Evolutionary conservation across 2,888 invertebrate species (phyloP).

Genomic region (Epsilonema sp.): DNA sequence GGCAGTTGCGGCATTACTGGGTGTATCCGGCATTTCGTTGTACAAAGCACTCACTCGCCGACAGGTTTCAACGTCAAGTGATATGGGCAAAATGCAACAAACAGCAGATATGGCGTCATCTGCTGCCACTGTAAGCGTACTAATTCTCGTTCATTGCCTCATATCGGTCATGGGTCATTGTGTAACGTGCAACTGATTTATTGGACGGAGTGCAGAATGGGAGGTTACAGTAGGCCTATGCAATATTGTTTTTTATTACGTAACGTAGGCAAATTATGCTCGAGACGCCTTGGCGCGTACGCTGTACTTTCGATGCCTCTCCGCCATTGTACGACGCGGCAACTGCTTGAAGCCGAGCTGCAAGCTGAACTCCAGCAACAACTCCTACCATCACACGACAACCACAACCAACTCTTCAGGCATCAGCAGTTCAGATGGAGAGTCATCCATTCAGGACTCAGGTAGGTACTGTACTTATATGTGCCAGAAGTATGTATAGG

Average conservation of each 20-base stretch:
- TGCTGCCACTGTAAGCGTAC: too few species aligned
- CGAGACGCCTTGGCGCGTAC: slow-evolving; percentile 73
- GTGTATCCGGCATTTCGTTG: slow-evolving; percentile 51
- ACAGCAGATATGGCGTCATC: too few species aligned
- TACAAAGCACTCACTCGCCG: slow-evolving; percentile 63
- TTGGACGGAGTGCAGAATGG: too few species aligned
- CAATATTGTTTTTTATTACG: too few species aligned
- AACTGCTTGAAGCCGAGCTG: slow-evolving; percentile 61
- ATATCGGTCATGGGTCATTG: too few species aligned
- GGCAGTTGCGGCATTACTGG: slow-evolving; percentile 61
- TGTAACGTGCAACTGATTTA: too few species aligned
- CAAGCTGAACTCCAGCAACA: neutral
- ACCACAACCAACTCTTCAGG: neutral
- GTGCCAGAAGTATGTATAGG: too few species aligned
- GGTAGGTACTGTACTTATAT: slow-evolving; percentile 2
- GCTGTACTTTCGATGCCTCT: slow-evolving; percentile 76
- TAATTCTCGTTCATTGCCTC: too few species aligned
- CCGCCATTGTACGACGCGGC: slow-evolving; percentile 72
- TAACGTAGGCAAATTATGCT: slow-evolving; percentile 66
- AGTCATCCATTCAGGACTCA: slow-evolving; percentile 5
- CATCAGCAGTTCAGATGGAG: slow-evolving; percentile 28
- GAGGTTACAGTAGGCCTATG: too few species aligned
- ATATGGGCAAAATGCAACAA: too few species aligned
- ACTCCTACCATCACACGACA: neutral
- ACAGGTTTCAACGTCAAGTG: too few species aligned